These are phyloP conservation scores for Lutjanus campechanus DNA, from an alignment of 2,797 vertebrate genomes.

Conservation along the genomic window DNA sequence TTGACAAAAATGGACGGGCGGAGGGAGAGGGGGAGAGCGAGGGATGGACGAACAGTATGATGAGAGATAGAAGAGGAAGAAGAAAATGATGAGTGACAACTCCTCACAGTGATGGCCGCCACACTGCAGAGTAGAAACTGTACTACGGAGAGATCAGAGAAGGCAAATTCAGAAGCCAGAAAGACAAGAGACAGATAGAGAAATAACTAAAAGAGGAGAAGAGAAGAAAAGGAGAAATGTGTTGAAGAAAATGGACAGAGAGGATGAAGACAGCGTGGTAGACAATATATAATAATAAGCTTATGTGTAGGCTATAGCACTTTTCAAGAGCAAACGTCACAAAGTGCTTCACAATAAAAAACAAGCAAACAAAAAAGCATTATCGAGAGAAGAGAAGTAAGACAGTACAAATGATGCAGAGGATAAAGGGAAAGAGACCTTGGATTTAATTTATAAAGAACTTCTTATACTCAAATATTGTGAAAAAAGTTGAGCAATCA, in stretches of 20 bases:
- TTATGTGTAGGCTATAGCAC: too few relatives aligned
- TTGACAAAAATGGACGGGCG: slow-evolving; percentile 18
- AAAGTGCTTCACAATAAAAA: too few relatives aligned
- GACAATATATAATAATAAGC: not conserved
- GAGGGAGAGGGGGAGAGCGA: slow-evolving; percentile 7
- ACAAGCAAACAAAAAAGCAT: not conserved
- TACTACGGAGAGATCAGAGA: slow-evolving; percentile 33
- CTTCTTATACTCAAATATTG: slow-evolving; percentile 28
- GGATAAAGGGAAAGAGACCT: slow-evolving; percentile 26
- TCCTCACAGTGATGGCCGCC: slow-evolving; percentile 47
- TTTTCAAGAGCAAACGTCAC: too few relatives aligned
- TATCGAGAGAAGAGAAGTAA: slow-evolving; percentile 10
- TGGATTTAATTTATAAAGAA: slow-evolving; percentile 39
- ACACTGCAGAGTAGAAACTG: slow-evolving; percentile 29
- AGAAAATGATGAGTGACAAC: slow-evolving; percentile 63
- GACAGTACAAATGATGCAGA: slow-evolving; percentile 11
- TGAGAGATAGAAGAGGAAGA: slow-evolving; percentile 29
- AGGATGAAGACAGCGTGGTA: slow-evolving; percentile 8
- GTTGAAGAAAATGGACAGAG: not conserved
- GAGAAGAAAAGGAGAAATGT: not conserved
- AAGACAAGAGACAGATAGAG: not conserved
- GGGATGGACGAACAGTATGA: slow-evolving; percentile 39
- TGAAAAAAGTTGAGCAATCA: slow-evolving; percentile 28
- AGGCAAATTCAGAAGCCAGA: not conserved
- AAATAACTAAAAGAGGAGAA: slow-evolving; percentile 6